Conservation (phyloP, 2,888 invertebrate genomes). For the Agriotes lineatus region DNA sequence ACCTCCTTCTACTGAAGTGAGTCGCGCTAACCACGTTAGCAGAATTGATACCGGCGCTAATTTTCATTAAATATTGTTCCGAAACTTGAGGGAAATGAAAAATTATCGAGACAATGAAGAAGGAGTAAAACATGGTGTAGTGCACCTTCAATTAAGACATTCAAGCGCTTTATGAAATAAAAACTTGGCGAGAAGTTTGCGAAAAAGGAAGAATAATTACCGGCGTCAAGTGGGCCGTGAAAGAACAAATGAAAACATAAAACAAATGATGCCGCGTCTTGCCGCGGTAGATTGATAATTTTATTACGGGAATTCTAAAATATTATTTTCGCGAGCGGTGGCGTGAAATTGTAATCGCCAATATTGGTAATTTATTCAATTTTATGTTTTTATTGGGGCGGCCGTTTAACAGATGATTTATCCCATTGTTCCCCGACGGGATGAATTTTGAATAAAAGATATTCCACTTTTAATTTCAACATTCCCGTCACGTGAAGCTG, state of each 20-base stretch:
- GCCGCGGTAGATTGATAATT: constrained; percentile 53
- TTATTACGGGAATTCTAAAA: constrained; percentile 55
- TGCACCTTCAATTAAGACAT: constrained; percentile 64
- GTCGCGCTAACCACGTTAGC: constrained; percentile 54
- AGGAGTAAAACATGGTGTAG: constrained; percentile 63
- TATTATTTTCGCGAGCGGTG: constrained; percentile 59
- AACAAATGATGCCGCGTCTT: constrained; percentile 62
- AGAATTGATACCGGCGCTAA: constrained; percentile 61
- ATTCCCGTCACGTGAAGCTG: constrained; percentile 52
- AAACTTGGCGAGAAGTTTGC: constrained; percentile 50
- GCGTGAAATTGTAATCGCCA: constrained; percentile 61
- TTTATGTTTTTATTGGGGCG: constrained; percentile 59
- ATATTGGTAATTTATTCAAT: constrained; percentile 63
- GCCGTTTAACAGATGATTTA: constrained; percentile 61
- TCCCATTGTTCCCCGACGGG: constrained; percentile 54
- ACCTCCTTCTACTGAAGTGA: constrained; percentile 57
- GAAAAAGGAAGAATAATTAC: constrained; percentile 62
- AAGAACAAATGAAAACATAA: constrained; percentile 66
- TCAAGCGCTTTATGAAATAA: constrained; percentile 52
- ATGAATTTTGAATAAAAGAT: constrained; percentile 55
- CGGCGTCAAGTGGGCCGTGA: constrained; percentile 64
- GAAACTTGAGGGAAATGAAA: constrained; percentile 61
- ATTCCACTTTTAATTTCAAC: constrained; percentile 44
- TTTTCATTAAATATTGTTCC: constrained; percentile 64
- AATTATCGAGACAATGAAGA: constrained; percentile 63